Conservation (phyloP, 1,140 invertebrate genomes). For the Diorhabda sublineata region DNA sequence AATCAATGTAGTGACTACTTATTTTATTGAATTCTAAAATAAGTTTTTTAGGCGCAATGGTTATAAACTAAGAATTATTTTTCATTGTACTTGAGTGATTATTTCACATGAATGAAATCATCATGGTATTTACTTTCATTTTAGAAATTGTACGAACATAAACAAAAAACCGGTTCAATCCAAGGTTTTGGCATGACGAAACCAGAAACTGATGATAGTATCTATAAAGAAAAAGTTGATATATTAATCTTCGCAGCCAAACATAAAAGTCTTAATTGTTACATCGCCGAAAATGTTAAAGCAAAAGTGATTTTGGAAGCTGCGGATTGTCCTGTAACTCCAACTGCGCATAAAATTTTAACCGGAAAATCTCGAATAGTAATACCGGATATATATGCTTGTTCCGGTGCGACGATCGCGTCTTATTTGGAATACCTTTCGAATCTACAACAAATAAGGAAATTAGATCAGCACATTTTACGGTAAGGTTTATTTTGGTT, state of each 20-base stretch:
- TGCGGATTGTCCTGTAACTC: conserved; percentile 85
- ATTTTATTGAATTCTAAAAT: too few relatives aligned
- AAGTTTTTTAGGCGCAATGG: too few relatives aligned
- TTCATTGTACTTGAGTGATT: too few relatives aligned
- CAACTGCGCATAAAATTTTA: conserved; percentile 74
- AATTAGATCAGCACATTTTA: conserved; percentile 17
- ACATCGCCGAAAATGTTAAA: conserved; percentile 69
- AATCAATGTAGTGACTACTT: too few relatives aligned
- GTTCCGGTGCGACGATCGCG: conserved; percentile 85
- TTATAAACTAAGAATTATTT: too few relatives aligned
- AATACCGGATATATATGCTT: conserved; percentile 80
- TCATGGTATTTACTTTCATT: conserved; percentile 10
- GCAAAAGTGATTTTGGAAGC: conserved; percentile 64
- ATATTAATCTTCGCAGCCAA: conserved; percentile 82
- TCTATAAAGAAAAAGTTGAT: conserved; percentile 77
- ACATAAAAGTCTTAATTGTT: conserved; percentile 73
- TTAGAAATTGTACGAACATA: conserved; percentile 54
- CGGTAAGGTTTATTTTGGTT: conserved; percentile 71
- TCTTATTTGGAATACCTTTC: conserved; percentile 93
- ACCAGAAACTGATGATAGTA: conserved; percentile 54
- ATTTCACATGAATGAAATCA: background rate
- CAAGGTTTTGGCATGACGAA: conserved; percentile 72
- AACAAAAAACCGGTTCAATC: conserved; percentile 60
- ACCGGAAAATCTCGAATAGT: conserved; percentile 66
- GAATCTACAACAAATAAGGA: conserved; percentile 25